Evolutionary conservation across 2,888 invertebrate genomes (phyloP).

Genomic region (Amiota minor): DNA sequence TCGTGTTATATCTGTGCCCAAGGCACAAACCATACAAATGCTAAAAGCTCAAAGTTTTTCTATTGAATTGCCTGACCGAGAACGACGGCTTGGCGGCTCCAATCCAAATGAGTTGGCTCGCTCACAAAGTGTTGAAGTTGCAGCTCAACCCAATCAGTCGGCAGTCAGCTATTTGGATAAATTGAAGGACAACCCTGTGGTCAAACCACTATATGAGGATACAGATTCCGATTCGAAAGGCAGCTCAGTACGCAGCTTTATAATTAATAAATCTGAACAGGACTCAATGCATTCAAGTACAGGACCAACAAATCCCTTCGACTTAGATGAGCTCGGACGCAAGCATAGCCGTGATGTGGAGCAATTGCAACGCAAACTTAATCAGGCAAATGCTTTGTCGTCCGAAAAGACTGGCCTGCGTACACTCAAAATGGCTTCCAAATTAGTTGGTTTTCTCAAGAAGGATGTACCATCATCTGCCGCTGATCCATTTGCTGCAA

Average conservation of each 20-base stretch:
- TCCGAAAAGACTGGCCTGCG: conserved; percentile 67
- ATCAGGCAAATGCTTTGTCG: conserved; percentile 54
- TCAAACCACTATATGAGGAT: conserved; percentile 71
- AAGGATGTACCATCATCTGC: conserved; percentile 43
- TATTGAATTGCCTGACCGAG: conserved; percentile 50
- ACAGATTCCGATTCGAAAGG: conserved; percentile 72
- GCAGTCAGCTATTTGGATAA: conserved; percentile 63
- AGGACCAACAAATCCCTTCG: conserved; percentile 69
- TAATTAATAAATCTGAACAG: conserved; percentile 72
- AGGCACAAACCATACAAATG: conserved; percentile 66
- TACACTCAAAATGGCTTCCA: conserved; percentile 63
- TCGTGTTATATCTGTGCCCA: conserved; percentile 71
- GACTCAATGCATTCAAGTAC: conserved; percentile 71
- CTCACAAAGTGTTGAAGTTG: conserved; percentile 56
- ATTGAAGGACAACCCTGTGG: conserved; percentile 59
- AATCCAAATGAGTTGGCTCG: conserved; percentile 48
- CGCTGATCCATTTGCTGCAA: background rate
- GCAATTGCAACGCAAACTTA: conserved; percentile 76
- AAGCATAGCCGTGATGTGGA: conserved; percentile 67
- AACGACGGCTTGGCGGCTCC: conserved; percentile 43
- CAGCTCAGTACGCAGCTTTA: conserved; percentile 70
- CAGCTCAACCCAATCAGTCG: conserved; percentile 6
- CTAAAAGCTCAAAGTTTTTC: conserved; percentile 58
- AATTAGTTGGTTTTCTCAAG: conserved; percentile 62
- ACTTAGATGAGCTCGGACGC: conserved; percentile 74